Evolutionary conservation across 2,888 invertebrate species (phyloP).

Genomic region (Anthophora plumipes): DNA sequence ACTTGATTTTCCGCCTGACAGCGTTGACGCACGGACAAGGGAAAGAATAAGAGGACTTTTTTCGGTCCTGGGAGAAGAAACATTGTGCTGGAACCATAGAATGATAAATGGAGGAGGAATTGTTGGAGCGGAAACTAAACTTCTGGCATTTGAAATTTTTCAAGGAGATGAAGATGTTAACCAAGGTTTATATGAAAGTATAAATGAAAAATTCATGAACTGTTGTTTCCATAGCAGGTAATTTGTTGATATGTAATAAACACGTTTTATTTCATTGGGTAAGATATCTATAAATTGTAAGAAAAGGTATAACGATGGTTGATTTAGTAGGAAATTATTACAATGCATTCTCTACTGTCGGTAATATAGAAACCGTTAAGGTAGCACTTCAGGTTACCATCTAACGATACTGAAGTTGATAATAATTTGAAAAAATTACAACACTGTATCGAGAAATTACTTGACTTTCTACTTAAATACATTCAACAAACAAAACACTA

Average conservation of each 20-base stretch:
- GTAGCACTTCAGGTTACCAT: neutral
- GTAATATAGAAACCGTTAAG: neutral
- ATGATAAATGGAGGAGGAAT: conserved; percentile 12
- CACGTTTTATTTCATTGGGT: too few relatives aligned
- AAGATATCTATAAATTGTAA: neutral
- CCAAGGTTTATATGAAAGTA: neutral
- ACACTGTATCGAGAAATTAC: neutral
- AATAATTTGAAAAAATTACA: neutral
- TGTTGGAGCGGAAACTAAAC: neutral
- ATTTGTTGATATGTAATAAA: neutral
- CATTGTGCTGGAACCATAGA: too few relatives aligned
- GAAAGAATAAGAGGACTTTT: conserved; percentile 3
- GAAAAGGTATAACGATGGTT: neutral
- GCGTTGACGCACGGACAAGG: neutral
- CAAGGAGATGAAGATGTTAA: too few relatives aligned
- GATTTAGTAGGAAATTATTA: neutral
- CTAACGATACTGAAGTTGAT: neutral
- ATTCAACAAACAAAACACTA: neutral
- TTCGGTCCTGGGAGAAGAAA: conserved; percentile 3
- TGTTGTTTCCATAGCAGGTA: neutral
- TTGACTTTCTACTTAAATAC: neutral
- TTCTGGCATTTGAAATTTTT: neutral
- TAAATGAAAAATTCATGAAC: neutral
- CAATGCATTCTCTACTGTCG: neutral
- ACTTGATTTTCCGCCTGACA: conserved; percentile 41